Percentiles rank a stretch among this genome's conserved stretches.
phyloP scores from a whole-genome alignment of 1,140 invertebrate genomes.

The Tetraneura akinire region DNA sequence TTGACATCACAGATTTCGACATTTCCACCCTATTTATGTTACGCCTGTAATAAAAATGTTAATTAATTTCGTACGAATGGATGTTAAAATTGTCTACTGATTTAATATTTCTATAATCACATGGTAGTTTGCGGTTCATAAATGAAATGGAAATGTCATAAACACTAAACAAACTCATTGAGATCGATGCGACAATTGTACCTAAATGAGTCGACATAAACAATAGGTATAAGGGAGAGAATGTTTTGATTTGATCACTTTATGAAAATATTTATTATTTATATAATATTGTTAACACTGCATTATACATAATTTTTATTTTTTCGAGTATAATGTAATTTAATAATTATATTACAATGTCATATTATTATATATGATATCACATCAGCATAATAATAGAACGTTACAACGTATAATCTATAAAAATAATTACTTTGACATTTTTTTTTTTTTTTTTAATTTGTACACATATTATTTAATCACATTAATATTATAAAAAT shows the following conservation, averaged over 20 bases:
- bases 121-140: conserved; percentile 17
- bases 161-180: conserved; percentile 19
- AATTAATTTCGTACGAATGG: conserved; percentile 42
- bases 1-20: conserved; percentile 23
- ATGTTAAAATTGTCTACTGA: conserved; percentile 16
- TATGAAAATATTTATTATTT: not conserved
- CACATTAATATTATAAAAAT: too few species aligned
- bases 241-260: conserved; percentile 17
- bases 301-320: too few species aligned
- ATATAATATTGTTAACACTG: too few species aligned
- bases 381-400: not conserved
- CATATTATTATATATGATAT: not conserved
- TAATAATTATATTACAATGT: too few species aligned
- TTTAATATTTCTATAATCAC: conserved; percentile 31
- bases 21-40: conserved; percentile 7
- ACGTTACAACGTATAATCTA: not conserved
- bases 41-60: conserved; percentile 24
- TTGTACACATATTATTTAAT: too few species aligned
- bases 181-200: not conserved
- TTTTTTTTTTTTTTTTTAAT: too few species aligned
- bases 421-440: not conserved
- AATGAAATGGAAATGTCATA: conserved; percentile 35
- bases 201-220: not conserved
- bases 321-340: too few species aligned
- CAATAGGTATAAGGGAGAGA: not conserved